phyloP scores from a whole-genome alignment of 2,888 invertebrate species.

The Apeira syringaria region DNA sequence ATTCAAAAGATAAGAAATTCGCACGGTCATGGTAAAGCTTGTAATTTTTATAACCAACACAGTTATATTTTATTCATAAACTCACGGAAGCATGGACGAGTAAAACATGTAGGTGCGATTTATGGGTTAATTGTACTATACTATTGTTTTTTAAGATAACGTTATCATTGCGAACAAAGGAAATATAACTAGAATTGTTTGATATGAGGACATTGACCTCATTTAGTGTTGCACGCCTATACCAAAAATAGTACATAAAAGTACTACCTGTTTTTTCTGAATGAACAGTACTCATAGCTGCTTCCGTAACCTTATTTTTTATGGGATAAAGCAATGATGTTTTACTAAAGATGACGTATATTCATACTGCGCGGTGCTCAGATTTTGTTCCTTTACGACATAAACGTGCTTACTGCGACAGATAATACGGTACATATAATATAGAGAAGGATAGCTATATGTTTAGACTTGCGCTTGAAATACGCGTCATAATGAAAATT shows the following conservation, averaged over 20 bases:
- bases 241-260: conserved; percentile 23
- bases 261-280: conserved; percentile 1
- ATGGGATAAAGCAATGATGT: too few relatives aligned
- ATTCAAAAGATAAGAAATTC: background rate
- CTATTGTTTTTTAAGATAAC: conserved; percentile 25
- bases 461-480: too few relatives aligned
- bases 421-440: too few relatives aligned
- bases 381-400: too few relatives aligned
- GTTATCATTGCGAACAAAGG: conserved; percentile 49
- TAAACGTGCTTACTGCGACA: too few relatives aligned
- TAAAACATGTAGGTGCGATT: conserved; percentile 6
- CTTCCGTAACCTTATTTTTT: too few relatives aligned
- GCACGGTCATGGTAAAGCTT: background rate
- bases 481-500: too few relatives aligned
- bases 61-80: conserved; percentile 14
- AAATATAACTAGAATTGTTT: conserved; percentile 50
- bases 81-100: conserved; percentile 9
- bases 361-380: too few relatives aligned
- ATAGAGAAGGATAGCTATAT: too few relatives aligned
- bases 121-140: conserved; percentile 9
- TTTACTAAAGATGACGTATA: too few relatives aligned
- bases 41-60: background rate
- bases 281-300: too few relatives aligned
- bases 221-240: conserved; percentile 19
- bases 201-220: conserved; percentile 50